A percentile compares a stretch with the other conserved stretches of the same genome.
phyloP scores from a whole-genome alignment of 2,797 vertebrate species.

The Myotis vivesi region DNA sequence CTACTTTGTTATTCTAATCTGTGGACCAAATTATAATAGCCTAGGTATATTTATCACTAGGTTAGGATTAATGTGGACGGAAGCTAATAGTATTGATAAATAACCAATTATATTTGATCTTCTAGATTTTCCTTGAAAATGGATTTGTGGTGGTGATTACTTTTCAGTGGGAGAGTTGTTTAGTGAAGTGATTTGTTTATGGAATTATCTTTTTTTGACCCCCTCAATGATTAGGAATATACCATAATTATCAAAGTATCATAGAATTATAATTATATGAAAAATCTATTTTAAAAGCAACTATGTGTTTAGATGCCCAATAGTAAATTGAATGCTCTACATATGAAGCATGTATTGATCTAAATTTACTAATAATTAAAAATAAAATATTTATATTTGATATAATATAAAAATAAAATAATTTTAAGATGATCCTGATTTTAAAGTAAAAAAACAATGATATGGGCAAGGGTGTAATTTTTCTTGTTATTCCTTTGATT shows the following conservation, averaged over 20 bases:
- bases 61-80: slow-evolving; percentile 12
- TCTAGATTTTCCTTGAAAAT: slow-evolving; percentile 37
- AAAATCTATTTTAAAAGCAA: background rate
- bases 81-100: slow-evolving; percentile 35
- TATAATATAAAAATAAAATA: background rate
- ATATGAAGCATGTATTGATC: background rate
- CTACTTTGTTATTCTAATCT: background rate
- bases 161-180: background rate
- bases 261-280: background rate
- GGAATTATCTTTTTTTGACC: background rate
- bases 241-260: background rate
- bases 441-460: background rate
- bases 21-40: background rate
- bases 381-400: background rate
- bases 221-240: background rate
- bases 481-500: background rate
- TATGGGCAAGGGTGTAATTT: background rate
- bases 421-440: background rate
- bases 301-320: background rate
- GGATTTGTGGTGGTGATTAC: background rate
- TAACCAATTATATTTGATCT: background rate
- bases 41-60: background rate
- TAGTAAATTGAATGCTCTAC: background rate
- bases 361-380: background rate
- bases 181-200: background rate